Evolutionary conservation across 2,797 vertebrate species (phyloP), one percentile per base, ranked within the genome.

Genomic region (Euthynnus affinis): DNA sequence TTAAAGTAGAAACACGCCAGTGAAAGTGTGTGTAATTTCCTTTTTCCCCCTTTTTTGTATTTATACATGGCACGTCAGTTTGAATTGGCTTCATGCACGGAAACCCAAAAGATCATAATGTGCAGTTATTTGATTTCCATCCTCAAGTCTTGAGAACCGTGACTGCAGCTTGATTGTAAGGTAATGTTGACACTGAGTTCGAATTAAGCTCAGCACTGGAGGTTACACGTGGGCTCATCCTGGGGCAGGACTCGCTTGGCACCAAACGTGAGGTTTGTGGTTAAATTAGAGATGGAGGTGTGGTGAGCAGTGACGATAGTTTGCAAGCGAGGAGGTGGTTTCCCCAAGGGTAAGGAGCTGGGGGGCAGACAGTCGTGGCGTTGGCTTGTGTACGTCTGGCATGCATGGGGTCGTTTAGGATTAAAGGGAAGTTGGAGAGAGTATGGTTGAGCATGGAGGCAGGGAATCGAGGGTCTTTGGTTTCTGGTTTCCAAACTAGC

Each of bases 401-500:
- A 55, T 59, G 58, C 70, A 69, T 56, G 25, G 77, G 80, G 87
- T 90, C 40, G 22, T 22, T 37, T 57, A 76, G 86, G 90, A 93
- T 92, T 84, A 92, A 90, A 93, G 87, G 66, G 78, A 81, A 72
- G 51, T 71, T 82, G 73, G 87, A 81, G 53, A 56, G 72, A 58
- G 61, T 62, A 63, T 53, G 79, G 84, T 82, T 82, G 59, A 77
- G 61, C 58, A 7, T 76, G 71, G 66, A 84, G 85, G 76, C 82
- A 79, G 67, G 84, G 76, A 78, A 75, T 85, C 3, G 71, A 70
- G 82, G 90, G 86, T 86, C 87, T 87, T 63, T 87, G 90, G 91
- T 91, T 90, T 93, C 76, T 87, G 87, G 88, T 92, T 91, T 90
- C 78, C 58, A 80, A 86, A 85, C 37, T 17, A 42, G 89, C 88